Conservation (phyloP, 1,140 invertebrate genomes). For the Ooceraea biroi region DNA sequence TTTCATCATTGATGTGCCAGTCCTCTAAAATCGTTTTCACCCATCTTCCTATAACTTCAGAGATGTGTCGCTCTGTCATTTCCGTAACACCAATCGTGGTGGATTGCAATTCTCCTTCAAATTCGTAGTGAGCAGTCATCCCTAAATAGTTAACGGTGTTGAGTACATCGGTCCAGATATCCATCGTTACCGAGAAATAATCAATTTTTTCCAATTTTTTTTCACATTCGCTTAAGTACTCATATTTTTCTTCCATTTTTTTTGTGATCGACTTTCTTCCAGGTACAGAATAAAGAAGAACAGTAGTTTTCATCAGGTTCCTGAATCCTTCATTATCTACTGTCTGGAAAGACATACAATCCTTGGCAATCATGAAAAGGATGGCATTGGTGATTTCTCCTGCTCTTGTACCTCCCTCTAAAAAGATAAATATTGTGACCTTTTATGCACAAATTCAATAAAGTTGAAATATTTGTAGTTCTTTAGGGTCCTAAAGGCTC, state of each 20-base stretch:
- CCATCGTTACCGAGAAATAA: not conserved
- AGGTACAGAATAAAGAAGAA: not conserved
- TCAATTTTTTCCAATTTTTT: slow-evolving; percentile 22
- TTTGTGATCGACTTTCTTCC: slow-evolving; percentile 6
- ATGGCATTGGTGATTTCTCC: slow-evolving; percentile 6
- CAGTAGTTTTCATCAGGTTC: slow-evolving; percentile 17
- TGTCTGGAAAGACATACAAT: not conserved
- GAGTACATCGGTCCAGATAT: slow-evolving; percentile 17
- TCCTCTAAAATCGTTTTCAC: too few species aligned
- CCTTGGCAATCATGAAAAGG: slow-evolving; percentile 14
- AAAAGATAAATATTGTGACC: slow-evolving; percentile 8
- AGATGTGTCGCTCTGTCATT: slow-evolving; percentile 20
- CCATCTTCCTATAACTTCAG: too few species aligned
- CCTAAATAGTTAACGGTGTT: slow-evolving; percentile 27
- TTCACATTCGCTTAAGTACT: not conserved
- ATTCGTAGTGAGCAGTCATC: not conserved
- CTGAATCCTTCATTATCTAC: slow-evolving; percentile 25
- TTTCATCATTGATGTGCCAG: too few species aligned
- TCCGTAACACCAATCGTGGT: slow-evolving; percentile 22
- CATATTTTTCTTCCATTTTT: slow-evolving; percentile 28
- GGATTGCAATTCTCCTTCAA: not conserved
- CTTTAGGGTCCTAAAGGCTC: not conserved
- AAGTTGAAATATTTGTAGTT: slow-evolving; percentile 1
- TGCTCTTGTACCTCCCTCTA: slow-evolving; percentile 21
- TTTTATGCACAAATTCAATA: too few species aligned